Conservation (phyloP, 2,113 vertebrate genomes). For the Apteryx mantelli region DNA sequence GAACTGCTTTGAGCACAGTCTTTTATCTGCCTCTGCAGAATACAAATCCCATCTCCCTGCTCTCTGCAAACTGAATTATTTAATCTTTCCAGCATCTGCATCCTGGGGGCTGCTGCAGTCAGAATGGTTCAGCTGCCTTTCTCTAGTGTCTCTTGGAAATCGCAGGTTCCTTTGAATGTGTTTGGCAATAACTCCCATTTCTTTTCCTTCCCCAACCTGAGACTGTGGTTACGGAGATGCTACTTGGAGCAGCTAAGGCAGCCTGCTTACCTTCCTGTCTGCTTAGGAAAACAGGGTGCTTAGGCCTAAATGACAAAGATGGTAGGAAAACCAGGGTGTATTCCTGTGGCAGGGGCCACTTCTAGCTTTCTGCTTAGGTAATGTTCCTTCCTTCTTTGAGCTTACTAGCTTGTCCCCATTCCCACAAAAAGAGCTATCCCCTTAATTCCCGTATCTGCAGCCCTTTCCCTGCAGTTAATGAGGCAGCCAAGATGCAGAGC, state of each 20-base stretch:
- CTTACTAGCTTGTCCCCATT: not conserved
- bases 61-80: not conserved
- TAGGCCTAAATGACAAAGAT: not conserved
- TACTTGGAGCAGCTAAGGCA: not conserved
- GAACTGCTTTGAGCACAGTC: not conserved
- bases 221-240: not conserved
- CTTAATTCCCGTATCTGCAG: not conserved
- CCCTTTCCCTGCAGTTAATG: not conserved
- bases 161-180: not conserved
- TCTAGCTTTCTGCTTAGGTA: not conserved
- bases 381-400: not conserved
- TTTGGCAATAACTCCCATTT: not conserved
- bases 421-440: not conserved
- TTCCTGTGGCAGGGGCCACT: not conserved
- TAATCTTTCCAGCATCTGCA: not conserved
- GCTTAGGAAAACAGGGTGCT: not conserved
- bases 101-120: not conserved
- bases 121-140: not conserved
- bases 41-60: not conserved
- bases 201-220: not conserved
- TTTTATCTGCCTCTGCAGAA: not conserved
- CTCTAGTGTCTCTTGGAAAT: not conserved
- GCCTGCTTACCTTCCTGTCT: not conserved
- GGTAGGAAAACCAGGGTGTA: not conserved
- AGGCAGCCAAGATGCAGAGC: not conserved